Conservation (phyloP, 2,888 invertebrate genomes). For the Protodeltote pygarga region DNA sequence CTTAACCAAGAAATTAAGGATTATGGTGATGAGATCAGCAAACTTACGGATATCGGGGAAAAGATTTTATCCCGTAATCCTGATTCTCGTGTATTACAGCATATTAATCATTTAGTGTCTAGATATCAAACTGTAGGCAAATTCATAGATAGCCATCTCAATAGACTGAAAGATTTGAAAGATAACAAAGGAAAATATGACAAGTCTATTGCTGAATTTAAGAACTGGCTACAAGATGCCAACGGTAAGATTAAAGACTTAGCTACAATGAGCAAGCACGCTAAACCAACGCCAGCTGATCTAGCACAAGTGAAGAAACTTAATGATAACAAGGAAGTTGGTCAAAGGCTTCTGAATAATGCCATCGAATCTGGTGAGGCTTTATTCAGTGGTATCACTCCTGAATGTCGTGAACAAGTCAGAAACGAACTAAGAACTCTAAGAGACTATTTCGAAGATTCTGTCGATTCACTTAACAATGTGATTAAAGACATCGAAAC, state of each 20-base stretch:
- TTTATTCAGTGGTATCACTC: slow-evolving; percentile 94
- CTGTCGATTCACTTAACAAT: slow-evolving; percentile 94
- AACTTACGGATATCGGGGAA: slow-evolving; percentile 90
- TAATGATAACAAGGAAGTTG: slow-evolving; percentile 91
- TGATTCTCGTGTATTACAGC: slow-evolving; percentile 93
- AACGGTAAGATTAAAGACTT: slow-evolving; percentile 91
- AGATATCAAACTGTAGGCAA: slow-evolving; percentile 92
- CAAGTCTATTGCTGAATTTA: slow-evolving; percentile 89
- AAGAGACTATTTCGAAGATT: slow-evolving; percentile 93
- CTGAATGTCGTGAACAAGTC: slow-evolving; percentile 94
- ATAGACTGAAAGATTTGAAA: slow-evolving; percentile 90
- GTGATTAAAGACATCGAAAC: slow-evolving; percentile 96
- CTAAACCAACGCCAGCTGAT: slow-evolving; percentile 92
- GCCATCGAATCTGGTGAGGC: slow-evolving; percentile 96
- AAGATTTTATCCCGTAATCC: slow-evolving; percentile 92
- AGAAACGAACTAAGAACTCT: slow-evolving; percentile 93
- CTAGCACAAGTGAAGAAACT: slow-evolving; percentile 92
- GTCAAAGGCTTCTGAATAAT: slow-evolving; percentile 91
- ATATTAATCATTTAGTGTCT: slow-evolving; percentile 91
- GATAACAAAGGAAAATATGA: slow-evolving; percentile 90
- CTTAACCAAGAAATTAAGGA: slow-evolving; percentile 89
- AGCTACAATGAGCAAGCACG: slow-evolving; percentile 91
- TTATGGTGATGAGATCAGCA: slow-evolving; percentile 89
- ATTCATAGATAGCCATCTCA: slow-evolving; percentile 90
- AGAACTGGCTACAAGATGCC: slow-evolving; percentile 92